Percentiles rank a stretch among this genome's conserved stretches.
Conservation (phyloP, 2,797 vertebrate genomes). For the Poeciliopsis paucimaculata region DNA sequence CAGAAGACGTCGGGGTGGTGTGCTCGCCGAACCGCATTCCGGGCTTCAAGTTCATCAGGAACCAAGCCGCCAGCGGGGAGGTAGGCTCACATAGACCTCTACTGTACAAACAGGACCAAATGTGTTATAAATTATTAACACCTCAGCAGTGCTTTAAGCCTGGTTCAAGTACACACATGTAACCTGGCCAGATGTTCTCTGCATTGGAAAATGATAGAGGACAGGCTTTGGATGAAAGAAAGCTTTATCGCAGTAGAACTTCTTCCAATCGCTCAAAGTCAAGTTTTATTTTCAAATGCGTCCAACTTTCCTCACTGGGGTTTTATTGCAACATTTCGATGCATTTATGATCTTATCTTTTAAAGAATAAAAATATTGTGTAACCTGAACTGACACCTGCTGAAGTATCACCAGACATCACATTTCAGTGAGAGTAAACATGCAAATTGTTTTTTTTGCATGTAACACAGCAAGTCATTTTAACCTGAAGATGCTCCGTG, state of each 20-base stretch:
- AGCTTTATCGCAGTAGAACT: slow-evolving; percentile 7
- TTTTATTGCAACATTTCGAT: background rate
- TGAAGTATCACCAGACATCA: background rate
- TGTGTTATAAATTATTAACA: slow-evolving; percentile 3
- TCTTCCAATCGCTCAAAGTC: slow-evolving; percentile 12
- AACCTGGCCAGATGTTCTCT: slow-evolving; percentile 44
- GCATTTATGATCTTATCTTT: background rate
- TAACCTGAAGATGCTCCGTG: slow-evolving; percentile 53
- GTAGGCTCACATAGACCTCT: slow-evolving; percentile 62
- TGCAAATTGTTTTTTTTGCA: background rate
- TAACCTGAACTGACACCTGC: background rate
- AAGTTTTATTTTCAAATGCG: slow-evolving; percentile 21
- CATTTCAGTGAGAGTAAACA: background rate
- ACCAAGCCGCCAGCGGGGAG: slow-evolving; percentile 79
- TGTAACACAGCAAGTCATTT: background rate
- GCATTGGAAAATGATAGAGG: slow-evolving; percentile 39
- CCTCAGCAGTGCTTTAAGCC: slow-evolving; percentile 5
- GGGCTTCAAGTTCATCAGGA: slow-evolving; percentile 89
- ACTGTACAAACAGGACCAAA: slow-evolving; percentile 3
- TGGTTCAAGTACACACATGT: slow-evolving; percentile 37
- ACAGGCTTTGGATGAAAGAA: background rate
- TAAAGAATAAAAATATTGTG: background rate
- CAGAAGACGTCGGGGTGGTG: slow-evolving; percentile 91
- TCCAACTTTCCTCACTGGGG: slow-evolving; percentile 24
- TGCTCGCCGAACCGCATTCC: slow-evolving; percentile 92